Base-by-base conservation (phyloP, 2,797 vertebrate species). In the Bovichtus variegatus region DNA sequence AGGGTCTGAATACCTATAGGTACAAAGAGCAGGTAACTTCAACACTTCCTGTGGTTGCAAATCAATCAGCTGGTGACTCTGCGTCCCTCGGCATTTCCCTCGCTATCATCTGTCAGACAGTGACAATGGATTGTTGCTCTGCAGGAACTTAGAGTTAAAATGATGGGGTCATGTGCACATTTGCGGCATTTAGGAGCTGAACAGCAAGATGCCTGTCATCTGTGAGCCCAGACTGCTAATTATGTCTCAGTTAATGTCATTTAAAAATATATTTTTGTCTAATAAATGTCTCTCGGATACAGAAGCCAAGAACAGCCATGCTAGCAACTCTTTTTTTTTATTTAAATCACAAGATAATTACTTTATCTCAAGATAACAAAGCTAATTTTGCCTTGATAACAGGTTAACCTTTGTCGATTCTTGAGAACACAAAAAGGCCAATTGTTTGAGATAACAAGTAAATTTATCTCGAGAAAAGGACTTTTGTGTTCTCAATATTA, bases 1-100 rank as follows among this genome's bases (percentile, higher is more conserved):
- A 21, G 1, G 15, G 6, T 41, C 29, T 31, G 50, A 44, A 46
- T 58, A 71, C n/a, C 5, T 71, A 31, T 23, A n/a, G 9, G 16
- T n/a, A 27, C 46, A 61, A 60, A 65, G 34, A 61, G 49, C 18
- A 29, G 51, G 55, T 59, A 29, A 65, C 50, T 61, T 40, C 1
- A 51, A 54, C 34, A 69, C 67, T 51, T 76, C 27, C 25, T 31
- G 27, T 21, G 51, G 54, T 36, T 71, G n/a, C 65, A 74, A 87
- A 63, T 80, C 59, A 76, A 57, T 82, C 50, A 63, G 27, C 15
- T 47, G 70, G 10, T 76, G 74, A 83, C 58, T 63, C 83, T 73
- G 50, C 70, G 66, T 41, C 47, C 9, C 18, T 62, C 41, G 9
- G 12, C 49, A 46, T 23, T 44, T 72, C 40, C 34, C 31, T 69